phyloP scores from a whole-genome alignment of 2,888 invertebrate species.

The Vesta saturnalis region DNA sequence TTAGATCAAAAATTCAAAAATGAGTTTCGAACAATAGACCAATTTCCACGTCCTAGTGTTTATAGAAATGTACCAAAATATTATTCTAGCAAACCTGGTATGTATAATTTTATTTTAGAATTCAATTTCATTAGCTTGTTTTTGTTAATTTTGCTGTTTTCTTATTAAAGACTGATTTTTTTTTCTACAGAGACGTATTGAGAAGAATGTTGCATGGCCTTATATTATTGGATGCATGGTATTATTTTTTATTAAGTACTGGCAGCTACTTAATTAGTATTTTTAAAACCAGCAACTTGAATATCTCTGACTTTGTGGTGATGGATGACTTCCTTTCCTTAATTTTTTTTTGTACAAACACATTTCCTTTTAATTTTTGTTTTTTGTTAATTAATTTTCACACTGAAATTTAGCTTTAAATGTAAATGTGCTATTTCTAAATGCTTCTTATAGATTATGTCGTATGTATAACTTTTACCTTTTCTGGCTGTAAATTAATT shows the following conservation, averaged over 20 bases:
- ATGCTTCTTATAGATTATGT: no score
- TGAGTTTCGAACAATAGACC: slow-evolving; percentile 69
- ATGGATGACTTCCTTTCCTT: slow-evolving; percentile 38
- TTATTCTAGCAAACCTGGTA: slow-evolving; percentile 74
- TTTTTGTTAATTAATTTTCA: no score
- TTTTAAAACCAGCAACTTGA: slow-evolving; percentile 6
- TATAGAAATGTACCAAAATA: slow-evolving; percentile 74
- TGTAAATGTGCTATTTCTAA: no score
- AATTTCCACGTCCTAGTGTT: slow-evolving; percentile 76
- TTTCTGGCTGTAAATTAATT: no score
- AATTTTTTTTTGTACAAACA: no score
- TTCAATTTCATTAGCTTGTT: background rate
- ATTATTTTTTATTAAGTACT: slow-evolving; percentile 23
- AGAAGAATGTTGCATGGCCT: slow-evolving; percentile 43
- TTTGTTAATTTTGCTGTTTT: slow-evolving; percentile 13
- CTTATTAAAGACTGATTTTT: slow-evolving; percentile 25
- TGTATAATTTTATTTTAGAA: slow-evolving; percentile 45
- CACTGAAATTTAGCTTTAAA: no score
- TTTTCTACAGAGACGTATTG: slow-evolving; percentile 43
- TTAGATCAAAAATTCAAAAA: slow-evolving; percentile 75
- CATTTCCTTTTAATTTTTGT: no score
- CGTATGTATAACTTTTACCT: no score
- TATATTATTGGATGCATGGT: slow-evolving; percentile 37
- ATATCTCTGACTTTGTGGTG: slow-evolving; percentile 3
- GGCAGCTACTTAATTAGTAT: slow-evolving; percentile 20